Evolutionary conservation across 2,888 invertebrate species (phyloP).

Genomic region (Ectemnius cavifrons): DNA sequence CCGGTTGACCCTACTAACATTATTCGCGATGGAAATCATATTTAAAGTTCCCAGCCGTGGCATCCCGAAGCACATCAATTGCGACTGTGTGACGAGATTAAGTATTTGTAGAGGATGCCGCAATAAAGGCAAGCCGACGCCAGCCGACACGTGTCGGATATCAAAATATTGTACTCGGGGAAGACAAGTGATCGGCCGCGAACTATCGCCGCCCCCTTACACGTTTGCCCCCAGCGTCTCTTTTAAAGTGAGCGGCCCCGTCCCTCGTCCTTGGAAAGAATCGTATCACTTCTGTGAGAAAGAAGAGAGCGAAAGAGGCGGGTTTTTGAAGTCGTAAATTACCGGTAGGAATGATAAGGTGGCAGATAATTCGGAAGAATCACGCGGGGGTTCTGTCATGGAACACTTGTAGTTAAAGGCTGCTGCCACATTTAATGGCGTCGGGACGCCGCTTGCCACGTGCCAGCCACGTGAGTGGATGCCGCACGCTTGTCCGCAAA

Average conservation of each 20-base stretch:
- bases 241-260: no score
- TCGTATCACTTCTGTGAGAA: no score
- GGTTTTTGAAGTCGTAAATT: neutral
- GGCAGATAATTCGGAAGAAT: slow-evolving; percentile 40
- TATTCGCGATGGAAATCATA: no score
- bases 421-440: slow-evolving; percentile 37
- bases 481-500: slow-evolving; percentile 32
- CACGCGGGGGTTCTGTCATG: slow-evolving; percentile 28
- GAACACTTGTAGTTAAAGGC: slow-evolving; percentile 42
- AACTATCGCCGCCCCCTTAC: neutral
- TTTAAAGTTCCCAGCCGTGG: neutral
- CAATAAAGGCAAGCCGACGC: no score
- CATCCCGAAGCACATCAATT: neutral
- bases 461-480: slow-evolving; percentile 40
- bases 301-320: no score
- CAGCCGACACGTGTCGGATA: slow-evolving; percentile 2
- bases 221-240: neutral
- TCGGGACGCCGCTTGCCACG: slow-evolving; percentile 40
- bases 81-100: neutral
- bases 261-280: no score
- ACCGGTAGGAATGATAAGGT: neutral
- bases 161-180: neutral
- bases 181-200: neutral
- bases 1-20: no score
- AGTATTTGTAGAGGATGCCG: neutral